phyloP scores from a whole-genome alignment of 2,888 invertebrate genomes.

The Caenorhabditis japonica region DNA sequence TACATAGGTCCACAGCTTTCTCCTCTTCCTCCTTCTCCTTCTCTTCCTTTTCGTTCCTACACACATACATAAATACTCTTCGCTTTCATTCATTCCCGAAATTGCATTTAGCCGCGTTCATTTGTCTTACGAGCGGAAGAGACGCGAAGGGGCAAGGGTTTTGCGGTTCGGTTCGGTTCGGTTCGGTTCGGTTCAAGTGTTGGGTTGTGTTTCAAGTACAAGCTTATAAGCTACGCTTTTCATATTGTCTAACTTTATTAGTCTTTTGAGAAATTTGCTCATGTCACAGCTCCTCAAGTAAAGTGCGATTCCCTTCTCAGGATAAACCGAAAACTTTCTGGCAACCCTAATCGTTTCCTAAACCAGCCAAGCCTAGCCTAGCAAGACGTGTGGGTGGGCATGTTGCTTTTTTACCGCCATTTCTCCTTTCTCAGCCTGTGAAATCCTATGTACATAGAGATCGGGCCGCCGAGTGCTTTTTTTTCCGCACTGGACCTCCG shows the following conservation, averaged over 20 bases:
- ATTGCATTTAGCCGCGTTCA: constrained; percentile 52
- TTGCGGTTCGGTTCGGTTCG: constrained; percentile 11
- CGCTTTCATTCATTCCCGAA: constrained; percentile 49
- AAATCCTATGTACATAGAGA: constrained; percentile 50
- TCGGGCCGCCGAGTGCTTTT: constrained; percentile 13
- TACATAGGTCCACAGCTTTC: constrained; percentile 45
- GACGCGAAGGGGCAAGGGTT: neutral
- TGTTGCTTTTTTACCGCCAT: constrained; percentile 25
- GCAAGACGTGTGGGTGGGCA: no score
- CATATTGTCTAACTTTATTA: constrained; percentile 38
- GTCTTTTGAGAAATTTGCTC: neutral
- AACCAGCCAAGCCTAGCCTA: no score
- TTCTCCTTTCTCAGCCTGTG: constrained; percentile 15
- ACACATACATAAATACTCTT: no score
- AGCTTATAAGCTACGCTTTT: constrained; percentile 32
- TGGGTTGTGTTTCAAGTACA: constrained; percentile 51
- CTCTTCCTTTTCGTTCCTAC: no score
- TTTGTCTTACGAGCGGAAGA: constrained; percentile 6
- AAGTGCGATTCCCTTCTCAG: constrained; percentile 7
- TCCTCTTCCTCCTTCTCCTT: constrained; percentile 1
- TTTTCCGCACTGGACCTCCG: constrained; percentile 46
- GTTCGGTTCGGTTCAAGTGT: constrained; percentile 47
- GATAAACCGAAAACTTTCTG: constrained; percentile 11
- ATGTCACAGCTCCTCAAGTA: no score
- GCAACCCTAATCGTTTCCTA: no score